Percentiles rank a stretch among this genome's conserved stretches.
Conservation (phyloP, 2,797 vertebrate species). For the Apodemus agrarius region DNA sequence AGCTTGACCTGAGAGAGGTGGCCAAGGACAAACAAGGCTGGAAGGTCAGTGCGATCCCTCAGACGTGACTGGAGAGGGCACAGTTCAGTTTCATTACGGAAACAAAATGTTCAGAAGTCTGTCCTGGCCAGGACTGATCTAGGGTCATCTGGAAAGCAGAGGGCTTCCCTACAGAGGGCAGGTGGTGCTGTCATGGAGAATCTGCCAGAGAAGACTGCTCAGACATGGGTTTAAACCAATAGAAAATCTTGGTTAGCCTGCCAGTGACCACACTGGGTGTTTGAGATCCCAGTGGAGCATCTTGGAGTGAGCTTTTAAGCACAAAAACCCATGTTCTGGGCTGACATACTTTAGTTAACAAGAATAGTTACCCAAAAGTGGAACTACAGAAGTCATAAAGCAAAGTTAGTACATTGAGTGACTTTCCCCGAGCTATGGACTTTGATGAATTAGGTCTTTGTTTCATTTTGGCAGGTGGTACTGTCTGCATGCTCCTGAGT, state of each 20-base stretch:
- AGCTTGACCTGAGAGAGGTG: neutral
- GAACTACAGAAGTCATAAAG: neutral
- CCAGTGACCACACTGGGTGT: neutral
- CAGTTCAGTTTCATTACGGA: neutral
- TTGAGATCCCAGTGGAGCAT: neutral
- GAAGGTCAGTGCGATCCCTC: neutral
- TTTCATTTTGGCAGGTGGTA: neutral
- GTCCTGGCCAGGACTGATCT: neutral
- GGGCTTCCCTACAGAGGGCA: neutral
- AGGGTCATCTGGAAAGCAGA: neutral
- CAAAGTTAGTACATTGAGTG: neutral
- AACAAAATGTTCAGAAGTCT: neutral
- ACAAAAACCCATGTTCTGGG: neutral
- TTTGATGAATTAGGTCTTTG: neutral
- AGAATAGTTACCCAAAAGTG: neutral
- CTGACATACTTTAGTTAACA: neutral
- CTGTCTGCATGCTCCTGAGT: neutral
- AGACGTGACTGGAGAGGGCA: neutral
- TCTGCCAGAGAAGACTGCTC: neutral
- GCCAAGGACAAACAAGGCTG: neutral
- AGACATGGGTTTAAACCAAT: neutral
- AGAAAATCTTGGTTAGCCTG: neutral
- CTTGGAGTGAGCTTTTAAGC: neutral
- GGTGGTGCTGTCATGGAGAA: too few relatives aligned
- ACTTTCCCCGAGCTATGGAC: too few relatives aligned